Evolutionary conservation across 2,888 invertebrate species (phyloP).

Genomic region (Nycteola revayana): DNA sequence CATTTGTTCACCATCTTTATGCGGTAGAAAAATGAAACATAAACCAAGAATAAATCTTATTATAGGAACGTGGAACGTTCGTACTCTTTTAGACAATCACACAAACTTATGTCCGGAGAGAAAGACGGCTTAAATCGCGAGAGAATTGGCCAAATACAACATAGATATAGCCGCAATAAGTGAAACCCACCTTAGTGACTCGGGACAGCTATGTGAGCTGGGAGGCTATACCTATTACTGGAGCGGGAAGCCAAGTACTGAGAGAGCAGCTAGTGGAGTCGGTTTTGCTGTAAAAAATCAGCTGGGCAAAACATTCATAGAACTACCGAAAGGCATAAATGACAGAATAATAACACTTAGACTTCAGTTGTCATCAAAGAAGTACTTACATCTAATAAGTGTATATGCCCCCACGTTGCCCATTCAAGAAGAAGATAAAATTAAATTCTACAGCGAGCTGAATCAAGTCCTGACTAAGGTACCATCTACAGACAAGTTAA

Average conservation of each 20-base stretch:
- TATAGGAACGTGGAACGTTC: constrained; percentile 1
- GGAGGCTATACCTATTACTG: background rate
- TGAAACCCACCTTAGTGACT: background rate
- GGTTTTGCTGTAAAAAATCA: background rate
- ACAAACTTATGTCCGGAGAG: constrained; percentile 1
- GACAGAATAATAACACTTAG: background rate
- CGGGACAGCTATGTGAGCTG: background rate
- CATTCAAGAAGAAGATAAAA: background rate
- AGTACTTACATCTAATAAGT: background rate
- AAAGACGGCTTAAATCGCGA: background rate
- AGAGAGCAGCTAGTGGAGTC: background rate
- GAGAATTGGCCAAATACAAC: background rate
- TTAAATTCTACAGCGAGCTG: background rate
- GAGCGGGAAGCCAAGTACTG: background rate
- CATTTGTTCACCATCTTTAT: background rate
- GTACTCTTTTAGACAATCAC: background rate
- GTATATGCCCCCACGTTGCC: background rate
- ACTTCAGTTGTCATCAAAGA: background rate
- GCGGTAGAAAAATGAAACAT: background rate
- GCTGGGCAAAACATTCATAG: background rate
- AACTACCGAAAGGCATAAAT: background rate
- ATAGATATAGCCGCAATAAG: background rate
- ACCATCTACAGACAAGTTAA: background rate
- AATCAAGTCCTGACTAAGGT: background rate
- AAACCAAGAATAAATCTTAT: background rate